Base-by-base conservation (phyloP, 2,888 invertebrate species). In the Metellina segmentata region DNA sequence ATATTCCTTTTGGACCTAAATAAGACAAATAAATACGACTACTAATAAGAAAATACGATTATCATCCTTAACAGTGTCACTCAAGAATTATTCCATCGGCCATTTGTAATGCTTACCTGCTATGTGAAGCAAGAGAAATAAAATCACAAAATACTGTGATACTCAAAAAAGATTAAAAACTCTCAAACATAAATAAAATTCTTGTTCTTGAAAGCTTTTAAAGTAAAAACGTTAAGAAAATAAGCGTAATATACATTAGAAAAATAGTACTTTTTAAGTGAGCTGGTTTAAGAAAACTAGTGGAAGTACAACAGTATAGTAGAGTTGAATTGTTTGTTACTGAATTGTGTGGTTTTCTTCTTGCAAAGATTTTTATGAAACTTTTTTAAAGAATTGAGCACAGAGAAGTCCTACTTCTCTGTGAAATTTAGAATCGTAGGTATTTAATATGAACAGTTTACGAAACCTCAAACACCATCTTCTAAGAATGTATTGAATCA, bases 91-190 rank as follows among this genome's bases (percentile, higher is more conserved):
- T 20, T 71, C 20, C n/a, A 72, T 85, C 85, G 81, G 90, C 90
- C 90, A 90, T 90, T 90, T 83, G 85, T 85, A 90, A 90, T 83
- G 81, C 90, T 81, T 81, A 90, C 90, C 90, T 90, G 79, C 7
- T 51, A 81, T 61, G 85, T 8, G 53, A 74, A 20, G 34, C 34
- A 20, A 9, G 48, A 75, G 49, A 51, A 51, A 82, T n/a, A n/a
- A 74, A 85, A 78, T 78, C 78, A 78, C 78, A 52, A 78, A n/a
- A 78, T 34, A 78, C 49, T 7, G 78, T 51, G 8, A n/a, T 78
- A 11, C 9, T 78, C 7, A 52, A 49, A n/a, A 16, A 16, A 78
- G 7, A 5, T 78, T 52, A 9, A 11, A 61, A 61, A 61, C 9
- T 61, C 16, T 61, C 61, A 61, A 8, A 61, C 34, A 34, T 61